Evolutionary conservation across 2,113 vertebrate species (phyloP).

Genomic region (Actenoides lindsayi): DNA sequence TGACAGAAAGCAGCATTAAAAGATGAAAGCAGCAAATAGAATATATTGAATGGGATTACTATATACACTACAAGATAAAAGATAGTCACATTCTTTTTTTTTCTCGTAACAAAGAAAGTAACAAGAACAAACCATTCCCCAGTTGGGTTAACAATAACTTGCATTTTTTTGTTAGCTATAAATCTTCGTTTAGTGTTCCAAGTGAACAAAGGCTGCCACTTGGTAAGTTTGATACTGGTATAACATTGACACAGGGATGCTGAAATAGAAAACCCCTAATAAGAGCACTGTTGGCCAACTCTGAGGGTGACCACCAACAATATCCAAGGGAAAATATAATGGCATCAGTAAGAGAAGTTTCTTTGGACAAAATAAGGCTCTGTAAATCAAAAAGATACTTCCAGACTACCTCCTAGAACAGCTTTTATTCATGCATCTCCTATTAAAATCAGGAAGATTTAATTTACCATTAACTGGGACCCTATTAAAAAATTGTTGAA

Average conservation of each 20-base stretch:
- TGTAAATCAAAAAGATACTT: not conserved
- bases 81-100: not conserved
- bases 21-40: not conserved
- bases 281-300: constrained; percentile 23
- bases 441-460: not conserved
- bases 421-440: not conserved
- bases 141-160: not conserved
- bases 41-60: not conserved
- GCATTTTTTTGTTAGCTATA: constrained; percentile 30
- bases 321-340: constrained; percentile 27
- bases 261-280: constrained; percentile 27
- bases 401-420: not conserved
- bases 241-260: not conserved
- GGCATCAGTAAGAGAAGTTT: not conserved
- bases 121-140: not conserved
- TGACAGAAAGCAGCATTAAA: not conserved
- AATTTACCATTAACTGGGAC: not conserved
- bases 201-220: not conserved
- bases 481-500: not conserved
- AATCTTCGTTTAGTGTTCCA: constrained; percentile 20
- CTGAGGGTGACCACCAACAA: not conserved
- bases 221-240: constrained; percentile 9
- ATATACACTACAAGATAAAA: constrained; percentile 3
- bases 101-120: constrained; percentile 32
- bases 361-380: not conserved